phyloP scores from a whole-genome alignment of 2,113 vertebrate genomes.

The Microtus richardsoni region DNA sequence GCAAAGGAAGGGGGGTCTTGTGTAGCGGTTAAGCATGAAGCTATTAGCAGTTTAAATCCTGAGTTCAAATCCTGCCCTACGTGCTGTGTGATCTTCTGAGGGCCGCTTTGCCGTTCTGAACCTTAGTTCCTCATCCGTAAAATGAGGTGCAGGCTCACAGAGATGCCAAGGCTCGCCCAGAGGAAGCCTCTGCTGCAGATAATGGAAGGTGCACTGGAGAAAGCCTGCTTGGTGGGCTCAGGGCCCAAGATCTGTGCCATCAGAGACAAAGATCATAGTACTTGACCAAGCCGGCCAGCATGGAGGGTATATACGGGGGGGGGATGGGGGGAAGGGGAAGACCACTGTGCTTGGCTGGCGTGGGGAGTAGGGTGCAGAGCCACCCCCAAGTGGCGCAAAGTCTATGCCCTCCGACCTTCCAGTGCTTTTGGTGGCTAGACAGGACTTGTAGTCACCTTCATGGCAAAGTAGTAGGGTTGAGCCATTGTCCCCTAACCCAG shows the following conservation, averaged over 20 bases:
- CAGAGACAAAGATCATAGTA: background rate
- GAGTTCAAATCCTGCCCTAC: background rate
- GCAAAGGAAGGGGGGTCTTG: rapidly evolving
- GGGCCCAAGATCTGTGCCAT: background rate
- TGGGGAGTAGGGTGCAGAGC: background rate
- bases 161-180: background rate
- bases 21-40: background rate
- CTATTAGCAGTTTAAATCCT: background rate
- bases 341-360: background rate
- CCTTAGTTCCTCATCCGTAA: background rate
- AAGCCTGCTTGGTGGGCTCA: background rate
- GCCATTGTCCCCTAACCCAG: background rate
- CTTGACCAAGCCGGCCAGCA: background rate
- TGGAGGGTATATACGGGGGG: background rate
- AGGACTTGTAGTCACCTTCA: background rate
- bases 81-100: background rate
- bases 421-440: conserved; percentile 45
- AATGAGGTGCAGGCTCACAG: background rate
- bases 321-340: background rate
- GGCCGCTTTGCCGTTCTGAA: background rate
- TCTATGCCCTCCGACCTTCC: conserved; percentile 34
- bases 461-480: background rate
- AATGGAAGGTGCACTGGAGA: background rate
- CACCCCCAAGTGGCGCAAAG: conserved; percentile 26
- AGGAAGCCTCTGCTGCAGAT: background rate